Evolutionary conservation across 2,888 invertebrate genomes (phyloP).

Genomic region (Galerucella nymphaeae): DNA sequence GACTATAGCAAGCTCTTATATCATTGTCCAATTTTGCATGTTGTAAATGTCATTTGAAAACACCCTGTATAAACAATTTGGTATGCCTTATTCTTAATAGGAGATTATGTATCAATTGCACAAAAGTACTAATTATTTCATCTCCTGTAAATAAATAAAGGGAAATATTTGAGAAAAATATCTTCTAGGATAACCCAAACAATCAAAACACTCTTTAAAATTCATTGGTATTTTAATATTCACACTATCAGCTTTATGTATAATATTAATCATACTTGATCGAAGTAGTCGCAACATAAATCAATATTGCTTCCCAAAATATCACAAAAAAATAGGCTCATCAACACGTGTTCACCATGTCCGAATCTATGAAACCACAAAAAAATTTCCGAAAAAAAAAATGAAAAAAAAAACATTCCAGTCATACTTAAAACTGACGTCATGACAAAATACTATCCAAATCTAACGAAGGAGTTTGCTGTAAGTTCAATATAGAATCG

Average conservation of each 20-base stretch:
- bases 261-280: conserved; percentile 18
- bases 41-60: too few species aligned
- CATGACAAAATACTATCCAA: conserved; percentile 66
- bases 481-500: conserved; percentile 81
- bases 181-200: too few species aligned
- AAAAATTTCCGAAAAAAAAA: conserved; percentile 18
- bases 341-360: neutral
- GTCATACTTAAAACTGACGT: conserved; percentile 56
- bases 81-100: too few species aligned
- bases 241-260: conserved; percentile 6
- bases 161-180: too few species aligned
- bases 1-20: too few species aligned
- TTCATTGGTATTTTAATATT: conserved; percentile 3
- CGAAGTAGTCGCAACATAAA: conserved; percentile 17
- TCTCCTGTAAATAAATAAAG: too few species aligned
- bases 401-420: neutral
- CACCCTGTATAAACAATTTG: too few species aligned
- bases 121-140: too few species aligned
- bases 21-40: too few species aligned
- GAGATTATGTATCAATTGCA: too few species aligned
- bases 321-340: conserved; percentile 29
- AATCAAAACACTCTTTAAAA: neutral
- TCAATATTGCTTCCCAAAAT: conserved; percentile 32
- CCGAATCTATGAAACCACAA: conserved; percentile 19
- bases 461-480: conserved; percentile 61